A percentile compares a stretch with the other conserved stretches of the same genome.
These are phyloP conservation scores for Tolypeutes matacus DNA, from an alignment of 2,797 vertebrate genomes.

Conservation along the genomic window DNA sequence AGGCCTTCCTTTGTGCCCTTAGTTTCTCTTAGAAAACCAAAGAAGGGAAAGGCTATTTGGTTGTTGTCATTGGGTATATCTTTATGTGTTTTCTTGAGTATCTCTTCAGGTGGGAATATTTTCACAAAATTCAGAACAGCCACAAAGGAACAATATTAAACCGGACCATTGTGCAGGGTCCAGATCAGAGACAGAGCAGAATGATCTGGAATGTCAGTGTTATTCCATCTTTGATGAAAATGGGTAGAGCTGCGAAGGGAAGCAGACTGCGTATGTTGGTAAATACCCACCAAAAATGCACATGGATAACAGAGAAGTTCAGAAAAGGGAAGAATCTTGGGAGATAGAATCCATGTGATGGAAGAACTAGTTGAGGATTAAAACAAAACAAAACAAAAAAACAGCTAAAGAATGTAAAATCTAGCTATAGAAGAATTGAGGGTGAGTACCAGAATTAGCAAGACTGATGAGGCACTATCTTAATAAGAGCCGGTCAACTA, in stretches of 20 bases:
- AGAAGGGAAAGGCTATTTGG: background rate
- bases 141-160: conserved; percentile 47
- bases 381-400: background rate
- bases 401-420: background rate
- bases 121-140: conserved; percentile 52
- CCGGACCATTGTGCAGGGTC: background rate
- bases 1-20: conserved; percentile 40
- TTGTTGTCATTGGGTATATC: background rate
- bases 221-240: background rate
- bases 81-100: conserved; percentile 24
- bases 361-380: background rate
- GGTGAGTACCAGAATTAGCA: background rate
- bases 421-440: conserved; percentile 34
- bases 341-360: background rate
- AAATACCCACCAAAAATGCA: background rate
- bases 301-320: background rate
- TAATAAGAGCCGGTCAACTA: background rate
- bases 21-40: conserved; percentile 57
- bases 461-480: background rate
- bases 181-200: background rate
- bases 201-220: background rate
- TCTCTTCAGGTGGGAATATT: conserved; percentile 37
- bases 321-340: conserved; percentile 29
- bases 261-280: background rate
- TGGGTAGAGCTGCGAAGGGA: background rate